Evolutionary conservation across 1,140 invertebrate genomes (phyloP).

Genomic region (Musca domestica): DNA sequence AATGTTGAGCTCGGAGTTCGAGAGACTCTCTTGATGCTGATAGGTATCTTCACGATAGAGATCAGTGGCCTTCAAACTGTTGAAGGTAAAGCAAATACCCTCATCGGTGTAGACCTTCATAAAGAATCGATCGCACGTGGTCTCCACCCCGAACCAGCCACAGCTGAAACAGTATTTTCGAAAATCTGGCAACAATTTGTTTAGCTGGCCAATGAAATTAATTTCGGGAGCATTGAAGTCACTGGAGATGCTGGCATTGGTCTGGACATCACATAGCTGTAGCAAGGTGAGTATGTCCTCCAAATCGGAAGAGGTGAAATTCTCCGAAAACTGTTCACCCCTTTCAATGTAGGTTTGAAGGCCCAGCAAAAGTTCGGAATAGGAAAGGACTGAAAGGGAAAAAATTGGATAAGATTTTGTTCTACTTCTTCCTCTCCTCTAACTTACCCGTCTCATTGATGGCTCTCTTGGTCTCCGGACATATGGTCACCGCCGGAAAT

Average conservation of each 20-base stretch:
- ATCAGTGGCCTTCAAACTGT: constrained; percentile 61
- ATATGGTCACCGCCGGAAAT: constrained; percentile 61
- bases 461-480: constrained; percentile 55
- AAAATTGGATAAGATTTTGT: not conserved
- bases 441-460: constrained; percentile 30
- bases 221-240: constrained; percentile 36
- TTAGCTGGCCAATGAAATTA: constrained; percentile 37
- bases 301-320: constrained; percentile 57
- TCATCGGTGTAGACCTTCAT: constrained; percentile 66
- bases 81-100: constrained; percentile 70
- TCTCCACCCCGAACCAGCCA: constrained; percentile 51
- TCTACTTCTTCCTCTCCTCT: not conserved
- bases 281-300: constrained; percentile 55
- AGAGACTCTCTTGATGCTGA: constrained; percentile 32
- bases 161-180: constrained; percentile 51
- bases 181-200: constrained; percentile 43
- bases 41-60: constrained; percentile 58
- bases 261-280: constrained; percentile 46
- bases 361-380: constrained; percentile 6
- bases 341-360: not conserved
- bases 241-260: constrained; percentile 32
- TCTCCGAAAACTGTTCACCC: not conserved
- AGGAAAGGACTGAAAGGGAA: constrained; percentile 3
- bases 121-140: constrained; percentile 59
- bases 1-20: constrained; percentile 24